Base-by-base conservation (phyloP, 2,797 vertebrate genomes). In the Mormyrops boulengeri region DNA sequence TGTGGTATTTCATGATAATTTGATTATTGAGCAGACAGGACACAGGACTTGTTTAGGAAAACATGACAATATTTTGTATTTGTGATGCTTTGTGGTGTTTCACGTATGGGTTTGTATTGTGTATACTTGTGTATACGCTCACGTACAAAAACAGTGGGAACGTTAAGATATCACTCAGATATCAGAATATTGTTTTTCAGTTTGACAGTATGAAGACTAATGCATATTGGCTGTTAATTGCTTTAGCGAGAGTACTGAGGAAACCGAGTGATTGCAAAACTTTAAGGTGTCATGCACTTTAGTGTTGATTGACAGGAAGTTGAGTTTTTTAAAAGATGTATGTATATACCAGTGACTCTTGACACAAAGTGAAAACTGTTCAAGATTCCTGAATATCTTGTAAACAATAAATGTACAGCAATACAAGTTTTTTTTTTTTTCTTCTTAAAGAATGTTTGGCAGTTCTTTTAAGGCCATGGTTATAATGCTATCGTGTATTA, bases 371-470 rank as follows among this genome's bases (percentile, higher is more conserved):
- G 80, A 49, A 62, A 85, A 53, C 44, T 30, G 85, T 93, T 94
- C 85, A 91, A 90, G 87, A 90, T 90, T 85, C 57, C 89, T 53
- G 34, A 90, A 93, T 91, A 47, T 91, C 90, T 94, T 93, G 93
- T 92, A 88, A 44, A 90, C 91, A 91, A 91, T 92, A 90, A 95
- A 94, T 93, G 94, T 94, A 94, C 90, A 92, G 92, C 92, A 93
- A 94, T 34, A 57, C 19, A 84, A 88, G 8, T 34, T 26, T 77
- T 14, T 55, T 1, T 4, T 8, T 44, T 47, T 8, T 44, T 88
- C 34, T 14, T 17, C 12, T 88, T 88, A 14, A 86, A 85, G 38
- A 55, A 50, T 5, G 7, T 8, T 49, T n/a, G 53, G 53, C n/a
- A 19, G n/a, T 4, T 0, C 17, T 19, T 57, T 19, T 57, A 57